A percentile compares a stretch with the other conserved stretches of the same genome.
Conservation (phyloP, 2,888 invertebrate species). For the Bursaphelenchus okinawaensis region DNA sequence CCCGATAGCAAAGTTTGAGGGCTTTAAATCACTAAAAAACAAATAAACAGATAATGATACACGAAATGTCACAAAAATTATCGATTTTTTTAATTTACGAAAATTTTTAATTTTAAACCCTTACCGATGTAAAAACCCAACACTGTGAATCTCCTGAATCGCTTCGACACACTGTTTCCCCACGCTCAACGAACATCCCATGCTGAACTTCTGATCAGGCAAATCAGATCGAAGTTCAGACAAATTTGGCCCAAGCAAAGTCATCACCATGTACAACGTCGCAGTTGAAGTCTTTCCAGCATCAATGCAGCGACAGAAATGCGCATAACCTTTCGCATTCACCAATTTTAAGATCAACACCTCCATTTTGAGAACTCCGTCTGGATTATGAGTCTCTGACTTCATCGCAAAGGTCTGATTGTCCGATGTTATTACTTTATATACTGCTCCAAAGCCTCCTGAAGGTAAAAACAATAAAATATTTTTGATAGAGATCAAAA, state of each 20-base stretch:
- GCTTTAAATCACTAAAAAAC: constrained; percentile 26
- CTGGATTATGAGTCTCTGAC: neutral
- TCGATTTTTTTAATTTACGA: no score
- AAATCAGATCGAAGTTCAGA: constrained; percentile 17
- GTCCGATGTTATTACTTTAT: constrained; percentile 4
- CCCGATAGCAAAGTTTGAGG: constrained; percentile 38
- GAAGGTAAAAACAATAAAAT: constrained; percentile 5
- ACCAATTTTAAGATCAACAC: constrained; percentile 8
- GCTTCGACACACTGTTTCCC: constrained; percentile 43
- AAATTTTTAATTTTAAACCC: no score
- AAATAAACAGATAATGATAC: neutral
- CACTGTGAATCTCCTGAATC: constrained; percentile 30
- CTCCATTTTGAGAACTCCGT: constrained; percentile 17
- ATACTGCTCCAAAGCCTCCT: constrained; percentile 17
- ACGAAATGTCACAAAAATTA: no score
- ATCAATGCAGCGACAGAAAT: constrained; percentile 27
- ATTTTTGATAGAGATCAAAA: neutral
- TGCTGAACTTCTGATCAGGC: constrained; percentile 24
- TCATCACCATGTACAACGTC: constrained; percentile 32
- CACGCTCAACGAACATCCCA: constrained; percentile 40
- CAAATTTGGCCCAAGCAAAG: constrained; percentile 22
- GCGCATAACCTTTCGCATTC: neutral
- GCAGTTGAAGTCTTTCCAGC: constrained; percentile 21
- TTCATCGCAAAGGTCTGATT: neutral
- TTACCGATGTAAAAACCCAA: constrained; percentile 28